Evolutionary conservation across 2,888 invertebrate genomes (phyloP), one percentile per base, ranked within the genome.

Genomic region (Cephus runcator): DNA sequence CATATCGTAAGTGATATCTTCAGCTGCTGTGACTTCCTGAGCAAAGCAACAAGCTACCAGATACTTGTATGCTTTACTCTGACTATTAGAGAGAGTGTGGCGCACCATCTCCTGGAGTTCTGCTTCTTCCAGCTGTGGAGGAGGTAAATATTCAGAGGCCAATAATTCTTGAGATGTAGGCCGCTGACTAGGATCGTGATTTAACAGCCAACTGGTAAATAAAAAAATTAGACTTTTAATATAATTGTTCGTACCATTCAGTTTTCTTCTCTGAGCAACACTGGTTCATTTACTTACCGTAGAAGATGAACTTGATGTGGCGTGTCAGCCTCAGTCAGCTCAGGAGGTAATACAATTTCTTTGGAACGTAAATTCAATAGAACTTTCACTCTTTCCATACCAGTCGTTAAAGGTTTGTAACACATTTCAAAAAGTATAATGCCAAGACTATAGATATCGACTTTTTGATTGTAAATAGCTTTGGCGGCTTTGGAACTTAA

Each of bases 351-450:
- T 6, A 92, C 87, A 12, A 97, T 94, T 30, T 95, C 94, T 73
- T 94, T 93, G 15, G 92, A 93, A 76, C 99, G 93, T 68, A 99
- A 89, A 77, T 95, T 94, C 1, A 94, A 93, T 68, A 99, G 93
- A 4, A 97, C 94, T 85, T 95, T 94, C 31, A 95, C 95, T 80
- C 99, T 93, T 91, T 99, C 99, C 97, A 98, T 98, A 69, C 95
- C 95, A 0, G 98, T 99, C 0, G 93, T 92, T 73, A 98, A 93
- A 0, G 97, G 96, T 30, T 94, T 95, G 89, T 97, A 97, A 86
- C 96, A 97, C 98, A 99, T 99, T 93, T 98, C 98, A 87, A 98
- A 98, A 83, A 98, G 94, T 82, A 99, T 98, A 69, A 99, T 96
- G 4, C 98, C 98, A 75, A 97, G 86, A 86, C 94, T 94, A 84